Conservation (phyloP, 2,113 vertebrate genomes). For the Diphyllodes magnificus region DNA sequence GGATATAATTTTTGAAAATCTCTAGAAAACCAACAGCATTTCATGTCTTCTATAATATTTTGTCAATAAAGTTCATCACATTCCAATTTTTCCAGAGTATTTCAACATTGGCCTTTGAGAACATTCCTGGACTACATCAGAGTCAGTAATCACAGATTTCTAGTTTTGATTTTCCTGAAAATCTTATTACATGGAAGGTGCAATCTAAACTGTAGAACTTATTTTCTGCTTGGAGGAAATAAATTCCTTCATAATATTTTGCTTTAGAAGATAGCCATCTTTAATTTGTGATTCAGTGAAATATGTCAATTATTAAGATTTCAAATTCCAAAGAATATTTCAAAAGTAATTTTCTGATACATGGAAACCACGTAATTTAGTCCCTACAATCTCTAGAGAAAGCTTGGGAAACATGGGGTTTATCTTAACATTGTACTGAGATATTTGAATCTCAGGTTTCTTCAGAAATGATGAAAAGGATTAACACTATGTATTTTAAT, state of each 20-base stretch:
- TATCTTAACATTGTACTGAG: neutral
- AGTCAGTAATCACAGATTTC: neutral
- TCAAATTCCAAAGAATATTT: neutral
- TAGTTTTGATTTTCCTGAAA: neutral
- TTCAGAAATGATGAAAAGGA: neutral
- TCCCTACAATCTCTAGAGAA: neutral
- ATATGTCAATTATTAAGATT: neutral
- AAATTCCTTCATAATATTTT: neutral
- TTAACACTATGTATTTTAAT: neutral
- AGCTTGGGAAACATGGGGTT: neutral
- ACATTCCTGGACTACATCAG: accelerated
- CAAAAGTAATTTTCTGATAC: neutral
- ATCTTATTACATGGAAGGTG: neutral
- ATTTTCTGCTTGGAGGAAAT: neutral
- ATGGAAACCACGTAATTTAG: neutral
- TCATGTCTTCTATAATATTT: neutral
- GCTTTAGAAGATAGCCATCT: neutral
- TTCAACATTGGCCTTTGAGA: neutral
- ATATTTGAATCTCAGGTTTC: neutral
- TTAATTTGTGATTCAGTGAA: neutral
- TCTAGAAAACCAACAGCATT: neutral
- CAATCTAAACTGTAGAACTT: neutral
- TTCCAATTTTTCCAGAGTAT: neutral
- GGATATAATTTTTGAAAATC: neutral
- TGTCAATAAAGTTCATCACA: neutral